Percentiles rank a stretch among this genome's conserved stretches.
Conservation (phyloP, 2,888 invertebrate genomes). For the Pterobdella sp. region DNA sequence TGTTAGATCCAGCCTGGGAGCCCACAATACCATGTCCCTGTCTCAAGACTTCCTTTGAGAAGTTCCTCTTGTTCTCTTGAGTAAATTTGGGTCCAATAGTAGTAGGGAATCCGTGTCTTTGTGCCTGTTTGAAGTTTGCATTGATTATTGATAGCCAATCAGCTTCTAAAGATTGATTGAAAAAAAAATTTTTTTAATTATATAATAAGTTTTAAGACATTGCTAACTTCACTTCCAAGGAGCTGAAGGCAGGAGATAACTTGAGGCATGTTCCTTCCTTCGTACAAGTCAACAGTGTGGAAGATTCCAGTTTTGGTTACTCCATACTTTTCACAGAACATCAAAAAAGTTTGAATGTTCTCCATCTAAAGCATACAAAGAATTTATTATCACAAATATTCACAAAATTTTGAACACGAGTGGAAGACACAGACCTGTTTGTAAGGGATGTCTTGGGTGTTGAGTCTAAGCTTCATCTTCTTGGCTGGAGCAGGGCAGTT, state of each 20-base stretch:
- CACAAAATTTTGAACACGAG: neutral
- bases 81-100: conserved; percentile 47
- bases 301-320: conserved; percentile 47
- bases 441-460: conserved; percentile 45
- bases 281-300: conserved; percentile 50
- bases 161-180: neutral
- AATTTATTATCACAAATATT: conserved; percentile 12
- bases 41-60: conserved; percentile 44
- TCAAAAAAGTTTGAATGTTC: conserved; percentile 49
- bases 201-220: neutral
- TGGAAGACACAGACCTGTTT: conserved; percentile 43
- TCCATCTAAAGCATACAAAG: conserved; percentile 47
- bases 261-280: conserved; percentile 50
- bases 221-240: conserved; percentile 49
- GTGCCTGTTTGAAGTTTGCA: conserved; percentile 34
- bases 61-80: conserved; percentile 42
- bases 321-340: conserved; percentile 46
- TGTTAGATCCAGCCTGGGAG: conserved; percentile 45
- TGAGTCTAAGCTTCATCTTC: conserved; percentile 41
- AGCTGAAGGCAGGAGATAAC: conserved; percentile 48
- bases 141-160: neutral
- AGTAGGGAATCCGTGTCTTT: conserved; percentile 45
- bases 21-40: conserved; percentile 37
- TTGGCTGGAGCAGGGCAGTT: conserved; percentile 42
- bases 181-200: neutral